Percentiles rank a stretch among this genome's conserved stretches.
These are phyloP conservation scores for Sitta carolinensis DNA, from an alignment of 2,797 vertebrate species.

Conservation along the genomic window DNA sequence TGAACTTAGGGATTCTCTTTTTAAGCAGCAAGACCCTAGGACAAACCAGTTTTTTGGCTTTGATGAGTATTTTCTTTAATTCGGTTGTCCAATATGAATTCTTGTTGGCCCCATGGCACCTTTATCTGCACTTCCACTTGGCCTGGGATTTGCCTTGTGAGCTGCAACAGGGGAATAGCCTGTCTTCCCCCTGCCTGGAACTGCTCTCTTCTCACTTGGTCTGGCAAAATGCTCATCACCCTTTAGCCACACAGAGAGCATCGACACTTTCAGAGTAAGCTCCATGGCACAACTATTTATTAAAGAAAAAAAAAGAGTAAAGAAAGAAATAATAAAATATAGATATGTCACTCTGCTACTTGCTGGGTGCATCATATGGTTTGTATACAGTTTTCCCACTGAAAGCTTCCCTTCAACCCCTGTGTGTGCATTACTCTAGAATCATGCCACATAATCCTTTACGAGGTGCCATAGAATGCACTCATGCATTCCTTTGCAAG, in stretches of 20 bases:
- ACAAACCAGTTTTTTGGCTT: not conserved
- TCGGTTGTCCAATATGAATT: not conserved
- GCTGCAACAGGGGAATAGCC: not conserved
- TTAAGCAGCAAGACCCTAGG: accelerated
- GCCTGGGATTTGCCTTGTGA: not conserved
- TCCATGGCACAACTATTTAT: not conserved
- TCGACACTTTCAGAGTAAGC: not conserved
- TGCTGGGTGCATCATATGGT: not conserved
- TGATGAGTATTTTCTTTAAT: not conserved
- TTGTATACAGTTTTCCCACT: not conserved
- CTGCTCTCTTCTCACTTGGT: not conserved
- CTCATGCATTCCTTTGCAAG: not conserved
- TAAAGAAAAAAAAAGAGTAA: not conserved
- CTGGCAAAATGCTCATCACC: not conserved
- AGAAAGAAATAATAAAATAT: not conserved
- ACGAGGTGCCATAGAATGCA: not conserved
- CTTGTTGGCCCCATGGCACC: not conserved
- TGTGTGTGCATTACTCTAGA: not conserved
- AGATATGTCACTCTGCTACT: not conserved
- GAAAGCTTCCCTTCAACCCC: not conserved
- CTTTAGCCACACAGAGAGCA: not conserved
- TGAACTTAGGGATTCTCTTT: not conserved
- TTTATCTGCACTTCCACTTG: not conserved
- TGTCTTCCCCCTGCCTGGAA: not conserved
- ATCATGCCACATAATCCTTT: not conserved